These are phyloP conservation scores for Synanthedon andrenaeformis DNA, from an alignment of 2,888 invertebrate species.

Conservation along the genomic window DNA sequence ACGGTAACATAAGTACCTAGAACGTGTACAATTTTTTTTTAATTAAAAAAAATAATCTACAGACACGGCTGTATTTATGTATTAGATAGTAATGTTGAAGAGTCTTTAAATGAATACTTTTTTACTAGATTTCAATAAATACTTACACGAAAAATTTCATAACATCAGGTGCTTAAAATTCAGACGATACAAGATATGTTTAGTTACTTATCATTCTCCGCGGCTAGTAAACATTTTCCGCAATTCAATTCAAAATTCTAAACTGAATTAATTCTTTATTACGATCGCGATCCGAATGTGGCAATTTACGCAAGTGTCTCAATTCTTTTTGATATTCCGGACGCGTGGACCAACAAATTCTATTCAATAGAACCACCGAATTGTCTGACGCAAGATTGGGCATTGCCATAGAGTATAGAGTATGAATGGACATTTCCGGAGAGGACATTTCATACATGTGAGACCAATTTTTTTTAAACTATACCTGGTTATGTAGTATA, in stretches of 20 bases:
- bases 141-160: background rate
- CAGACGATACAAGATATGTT: background rate
- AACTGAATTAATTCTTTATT: background rate
- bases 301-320: conserved; percentile 9
- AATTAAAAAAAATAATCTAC: too few relatives aligned
- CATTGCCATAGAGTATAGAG: background rate
- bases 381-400: conserved; percentile 5
- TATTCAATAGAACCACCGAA: conserved; percentile 7
- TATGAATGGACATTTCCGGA: background rate
- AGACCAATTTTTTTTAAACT: too few relatives aligned
- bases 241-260: background rate
- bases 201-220: background rate
- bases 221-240: background rate
- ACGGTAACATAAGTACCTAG: too few relatives aligned
- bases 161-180: background rate
- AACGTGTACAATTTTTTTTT: too few relatives aligned
- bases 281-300: conserved; percentile 5
- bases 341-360: conserved; percentile 9
- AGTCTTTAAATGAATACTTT: too few relatives aligned
- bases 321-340: conserved; percentile 5
- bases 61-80: too few relatives aligned
- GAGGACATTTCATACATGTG: background rate
- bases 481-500: too few relatives aligned
- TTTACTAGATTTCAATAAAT: background rate
- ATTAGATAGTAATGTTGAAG: too few relatives aligned